Percentiles rank a stretch among this genome's conserved stretches.
Conservation (phyloP, 2,113 vertebrate species). For the Chascanopsetta lugubris region DNA sequence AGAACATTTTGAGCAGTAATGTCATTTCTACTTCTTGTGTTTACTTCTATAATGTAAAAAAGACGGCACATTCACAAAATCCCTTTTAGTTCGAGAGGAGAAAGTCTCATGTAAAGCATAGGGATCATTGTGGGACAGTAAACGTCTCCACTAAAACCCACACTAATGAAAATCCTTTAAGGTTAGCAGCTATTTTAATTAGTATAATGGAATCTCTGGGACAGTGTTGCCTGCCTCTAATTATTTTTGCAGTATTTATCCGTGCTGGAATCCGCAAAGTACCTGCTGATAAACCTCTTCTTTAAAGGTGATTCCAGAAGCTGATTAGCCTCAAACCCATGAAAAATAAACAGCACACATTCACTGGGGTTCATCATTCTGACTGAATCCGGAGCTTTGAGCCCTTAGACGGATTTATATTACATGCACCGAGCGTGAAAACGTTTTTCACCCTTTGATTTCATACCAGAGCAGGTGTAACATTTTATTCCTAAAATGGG, state of each 20-base stretch:
- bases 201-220: slow-evolving; percentile 43
- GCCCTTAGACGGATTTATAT: neutral
- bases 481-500: slow-evolving; percentile 19
- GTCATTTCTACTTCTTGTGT: neutral
- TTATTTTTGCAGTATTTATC: slow-evolving; percentile 29
- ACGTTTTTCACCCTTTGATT: neutral
- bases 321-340: neutral
- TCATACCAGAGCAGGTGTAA: slow-evolving; percentile 48
- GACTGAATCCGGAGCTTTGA: slow-evolving; percentile 3
- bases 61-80: too few species aligned
- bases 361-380: neutral
- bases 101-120: neutral
- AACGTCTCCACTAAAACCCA: slow-evolving; percentile 21
- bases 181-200: slow-evolving; percentile 36
- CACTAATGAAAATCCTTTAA: slow-evolving; percentile 31
- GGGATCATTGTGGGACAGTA: slow-evolving; percentile 8
- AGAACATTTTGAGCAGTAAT: neutral
- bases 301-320: slow-evolving; percentile 14
- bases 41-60: neutral
- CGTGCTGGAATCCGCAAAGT: slow-evolving; percentile 1
- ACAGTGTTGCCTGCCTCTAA: slow-evolving; percentile 2
- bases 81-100: neutral
- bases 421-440: neutral
- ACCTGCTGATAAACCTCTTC: slow-evolving; percentile 14
- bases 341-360: neutral